A percentile compares a stretch with the other conserved stretches of the same genome.
These are phyloP conservation scores for Silvanus unidentatus DNA, from an alignment of 2,888 invertebrate species.

Conservation along the genomic window DNA sequence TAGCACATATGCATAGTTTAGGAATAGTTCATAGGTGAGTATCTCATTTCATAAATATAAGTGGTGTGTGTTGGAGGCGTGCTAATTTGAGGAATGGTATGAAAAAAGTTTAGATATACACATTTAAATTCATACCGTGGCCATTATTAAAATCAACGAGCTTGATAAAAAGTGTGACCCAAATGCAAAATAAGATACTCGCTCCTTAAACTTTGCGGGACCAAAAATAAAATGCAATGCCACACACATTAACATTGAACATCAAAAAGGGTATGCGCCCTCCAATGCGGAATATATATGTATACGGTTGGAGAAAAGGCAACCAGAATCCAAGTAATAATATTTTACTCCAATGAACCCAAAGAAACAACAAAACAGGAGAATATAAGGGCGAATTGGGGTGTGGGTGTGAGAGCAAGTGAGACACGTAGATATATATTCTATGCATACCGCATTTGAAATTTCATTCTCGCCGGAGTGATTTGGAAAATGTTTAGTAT, in stretches of 20 bases:
- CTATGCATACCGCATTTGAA: no score
- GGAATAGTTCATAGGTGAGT: constrained; percentile 64
- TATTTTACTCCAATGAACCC: constrained; percentile 1
- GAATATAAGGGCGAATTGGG: constrained; percentile 5
- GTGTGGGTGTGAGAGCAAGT: no score
- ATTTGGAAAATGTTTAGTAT: no score
- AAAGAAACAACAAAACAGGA: not conserved
- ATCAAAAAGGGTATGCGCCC: constrained; percentile 10
- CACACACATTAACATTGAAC: constrained; percentile 12
- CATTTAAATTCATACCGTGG: constrained; percentile 10
- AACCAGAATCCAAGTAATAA: constrained; percentile 1
- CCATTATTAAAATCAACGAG: constrained; percentile 18
- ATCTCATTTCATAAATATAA: not conserved
- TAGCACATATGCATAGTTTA: constrained; percentile 61
- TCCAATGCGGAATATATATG: constrained; percentile 5
- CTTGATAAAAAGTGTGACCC: constrained; percentile 11
- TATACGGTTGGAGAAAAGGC: no score
- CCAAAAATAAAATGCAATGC: constrained; percentile 14
- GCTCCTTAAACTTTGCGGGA: no score
- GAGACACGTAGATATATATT: no score
- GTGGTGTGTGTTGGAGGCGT: no score
- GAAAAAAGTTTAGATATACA: no score
- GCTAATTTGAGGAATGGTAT: no score
- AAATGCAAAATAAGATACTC: constrained; percentile 1
- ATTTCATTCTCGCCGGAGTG: no score